These are phyloP conservation scores for Branchinecta sandiegonensis DNA, from an alignment of 2,888 invertebrate genomes.

Conservation along the genomic window DNA sequence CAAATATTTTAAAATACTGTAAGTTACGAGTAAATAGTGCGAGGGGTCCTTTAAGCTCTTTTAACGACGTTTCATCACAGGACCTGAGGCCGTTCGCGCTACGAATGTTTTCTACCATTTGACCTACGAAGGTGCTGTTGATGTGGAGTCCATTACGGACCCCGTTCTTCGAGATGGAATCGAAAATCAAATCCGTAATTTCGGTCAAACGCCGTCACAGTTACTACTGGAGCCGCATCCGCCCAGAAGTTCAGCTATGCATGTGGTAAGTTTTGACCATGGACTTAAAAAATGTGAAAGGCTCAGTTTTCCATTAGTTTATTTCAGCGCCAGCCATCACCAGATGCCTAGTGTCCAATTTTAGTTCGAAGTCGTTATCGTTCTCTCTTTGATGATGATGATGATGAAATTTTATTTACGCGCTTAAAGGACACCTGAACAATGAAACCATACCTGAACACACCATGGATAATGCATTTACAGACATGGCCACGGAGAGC, in stretches of 20 bases:
- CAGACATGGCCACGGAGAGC: too few relatives aligned
- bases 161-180: slow-evolving; percentile 78
- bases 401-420: too few relatives aligned
- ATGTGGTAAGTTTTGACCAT: slow-evolving; percentile 45
- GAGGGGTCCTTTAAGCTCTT: background rate
- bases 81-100: slow-evolving; percentile 91
- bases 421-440: too few relatives aligned
- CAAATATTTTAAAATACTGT: too few relatives aligned
- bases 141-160: slow-evolving; percentile 76
- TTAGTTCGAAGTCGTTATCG: background rate
- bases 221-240: slow-evolving; percentile 96
- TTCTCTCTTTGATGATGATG: too few relatives aligned
- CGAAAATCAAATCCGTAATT: slow-evolving; percentile 92
- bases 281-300: too few relatives aligned
- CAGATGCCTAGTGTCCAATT: background rate
- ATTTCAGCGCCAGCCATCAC: too few relatives aligned
- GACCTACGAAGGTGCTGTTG: slow-evolving; percentile 95
- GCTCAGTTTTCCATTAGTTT: too few relatives aligned
- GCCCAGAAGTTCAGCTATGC: slow-evolving; percentile 88
- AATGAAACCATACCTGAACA: too few relatives aligned
- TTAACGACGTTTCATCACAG: slow-evolving; percentile 35
- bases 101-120: slow-evolving; percentile 99
- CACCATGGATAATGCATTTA: too few relatives aligned
- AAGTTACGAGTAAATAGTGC: too few relatives aligned
- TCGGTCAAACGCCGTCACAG: slow-evolving; percentile 97